Base-by-base conservation (phyloP, 2,888 invertebrate genomes). In the Eupithecia subumbrata region DNA sequence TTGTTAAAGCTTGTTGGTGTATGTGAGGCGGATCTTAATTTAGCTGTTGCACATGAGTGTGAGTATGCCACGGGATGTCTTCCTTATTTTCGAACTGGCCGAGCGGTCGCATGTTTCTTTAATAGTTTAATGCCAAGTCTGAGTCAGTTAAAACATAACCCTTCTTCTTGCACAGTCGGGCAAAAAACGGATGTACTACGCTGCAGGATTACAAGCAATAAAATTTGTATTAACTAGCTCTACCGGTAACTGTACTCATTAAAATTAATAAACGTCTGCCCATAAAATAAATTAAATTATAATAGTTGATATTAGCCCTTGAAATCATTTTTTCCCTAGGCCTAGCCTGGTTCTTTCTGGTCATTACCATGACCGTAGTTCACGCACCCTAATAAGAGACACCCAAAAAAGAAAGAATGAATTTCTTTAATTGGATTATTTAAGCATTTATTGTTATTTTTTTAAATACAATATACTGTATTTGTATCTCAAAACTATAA, bases 11-110 rank as follows among this genome's bases (percentile, higher is more conserved):
- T 78, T 91, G 91, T 90, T 88, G 87, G 90, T 90, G 90, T 88
- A 87, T 91, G 91, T 87, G 92, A 88, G 93, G 85, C 87, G 85
- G 91, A 84, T 94, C 94, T 94, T 93, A 92, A 94, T 91, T 93
- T 94, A 94, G 94, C 91, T 84, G 88, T 68, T 90, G 90, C 87
- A 88, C 88, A 89, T 87, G 86, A 88, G 90, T 91, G 92, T 93
- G 90, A 92, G 93, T 93, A 92, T 91, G 88, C 84, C 84, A 83
- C 87, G 82, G 84, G 79, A 86, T 85, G 89, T 87, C 91, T 92
- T 94, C 91, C 91, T 91, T 92, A 89, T 90, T 89, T 89, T 89
- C 86, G 86, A 85, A 82, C 81, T 81, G 80, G 80, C 80, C 77
- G 71, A 77, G 83, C 84, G 85, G 76, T 84, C 85, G 85, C 80